phyloP scores from a whole-genome alignment of 1,140 invertebrate species.

The Tigriopus japonicus region DNA sequence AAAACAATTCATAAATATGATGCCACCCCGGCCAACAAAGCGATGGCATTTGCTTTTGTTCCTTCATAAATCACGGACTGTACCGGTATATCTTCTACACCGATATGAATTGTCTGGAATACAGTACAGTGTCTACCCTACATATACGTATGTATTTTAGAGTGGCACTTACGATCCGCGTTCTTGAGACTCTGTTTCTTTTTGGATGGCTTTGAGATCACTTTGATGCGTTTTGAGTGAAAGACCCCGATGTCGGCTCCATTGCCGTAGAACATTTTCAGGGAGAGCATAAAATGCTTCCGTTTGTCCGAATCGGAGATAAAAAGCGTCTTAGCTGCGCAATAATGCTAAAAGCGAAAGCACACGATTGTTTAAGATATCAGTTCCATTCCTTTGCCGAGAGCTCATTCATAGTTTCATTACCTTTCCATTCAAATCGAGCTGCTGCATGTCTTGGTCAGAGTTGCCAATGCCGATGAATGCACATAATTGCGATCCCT shows the following conservation, averaged over 20 bases:
- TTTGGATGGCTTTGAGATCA: constrained; percentile 98
- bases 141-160: neutral
- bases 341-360: constrained; percentile 57
- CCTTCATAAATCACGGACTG: no score
- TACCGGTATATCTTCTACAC: no score
- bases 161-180: constrained; percentile 53
- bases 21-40: no score
- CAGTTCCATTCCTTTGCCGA: neutral
- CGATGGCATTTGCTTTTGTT: no score
- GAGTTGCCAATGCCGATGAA: constrained; percentile 98
- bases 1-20: no score
- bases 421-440: constrained; percentile 66
- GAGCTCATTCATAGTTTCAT: no score
- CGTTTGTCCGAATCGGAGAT: constrained; percentile 98
- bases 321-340: constrained; percentile 95
- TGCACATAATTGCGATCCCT: constrained; percentile 77
- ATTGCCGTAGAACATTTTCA: constrained; percentile 98
- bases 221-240: constrained; percentile 96
- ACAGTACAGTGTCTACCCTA: no score
- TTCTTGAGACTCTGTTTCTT: constrained; percentile 99
- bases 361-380: neutral
- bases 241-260: constrained; percentile 90
- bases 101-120: no score
- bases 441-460: constrained; percentile 95
- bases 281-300: constrained; percentile 97